phyloP scores from a whole-genome alignment of 2,113 vertebrate genomes.

The Mellivora capensis region DNA sequence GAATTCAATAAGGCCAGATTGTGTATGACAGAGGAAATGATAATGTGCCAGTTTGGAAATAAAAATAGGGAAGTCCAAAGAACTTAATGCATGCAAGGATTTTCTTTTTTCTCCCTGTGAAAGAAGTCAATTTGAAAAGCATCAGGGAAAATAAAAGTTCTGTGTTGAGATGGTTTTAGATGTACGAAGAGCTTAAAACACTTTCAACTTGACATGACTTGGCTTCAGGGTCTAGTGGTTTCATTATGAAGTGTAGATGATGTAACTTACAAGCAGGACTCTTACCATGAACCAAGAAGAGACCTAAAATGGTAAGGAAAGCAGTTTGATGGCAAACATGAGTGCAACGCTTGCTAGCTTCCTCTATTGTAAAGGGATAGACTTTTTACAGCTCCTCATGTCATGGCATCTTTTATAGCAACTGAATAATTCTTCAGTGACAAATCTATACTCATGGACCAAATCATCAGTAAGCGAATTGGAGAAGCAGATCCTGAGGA shows the following conservation, averaged over 20 bases:
- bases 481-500: neutral
- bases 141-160: conserved; percentile 49
- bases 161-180: neutral
- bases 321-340: neutral
- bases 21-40: conserved; percentile 47
- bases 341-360: neutral
- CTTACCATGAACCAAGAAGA: neutral
- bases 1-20: conserved; percentile 35
- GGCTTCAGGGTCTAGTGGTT: conserved; percentile 23
- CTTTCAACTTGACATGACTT: conserved; percentile 37
- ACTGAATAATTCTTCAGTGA: neutral
- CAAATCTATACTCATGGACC: neutral
- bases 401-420: neutral
- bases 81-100: conserved; percentile 3
- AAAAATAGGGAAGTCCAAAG: conserved; percentile 49
- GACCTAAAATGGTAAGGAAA: neutral
- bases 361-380: neutral
- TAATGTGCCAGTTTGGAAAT: conserved; percentile 12
- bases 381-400: neutral
- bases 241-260: conserved; percentile 11
- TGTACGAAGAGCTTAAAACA: conserved; percentile 35
- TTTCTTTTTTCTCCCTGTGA: neutral
- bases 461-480: neutral
- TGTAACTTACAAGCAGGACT: neutral
- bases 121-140: conserved; percentile 25